phyloP scores from a whole-genome alignment of 1,140 invertebrate genomes.

The Ips nitidus region DNA sequence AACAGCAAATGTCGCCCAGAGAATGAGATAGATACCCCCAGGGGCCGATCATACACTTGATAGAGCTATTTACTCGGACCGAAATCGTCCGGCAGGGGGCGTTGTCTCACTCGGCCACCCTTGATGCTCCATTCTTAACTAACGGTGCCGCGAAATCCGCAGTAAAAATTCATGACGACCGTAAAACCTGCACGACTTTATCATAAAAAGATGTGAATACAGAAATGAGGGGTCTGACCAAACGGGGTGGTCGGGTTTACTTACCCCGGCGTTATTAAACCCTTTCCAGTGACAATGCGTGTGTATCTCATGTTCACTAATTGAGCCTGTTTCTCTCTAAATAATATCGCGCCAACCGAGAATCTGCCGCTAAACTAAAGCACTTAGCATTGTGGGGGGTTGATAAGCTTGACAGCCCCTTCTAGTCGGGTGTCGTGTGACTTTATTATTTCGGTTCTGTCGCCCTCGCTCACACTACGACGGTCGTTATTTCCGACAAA shows the following conservation, averaged over 20 bases:
- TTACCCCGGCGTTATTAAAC: no score
- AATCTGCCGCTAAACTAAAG: background rate
- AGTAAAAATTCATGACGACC: no score
- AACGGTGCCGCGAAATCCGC: no score
- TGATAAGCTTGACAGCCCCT: conserved; percentile 1
- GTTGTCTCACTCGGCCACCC: background rate
- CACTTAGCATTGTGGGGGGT: background rate
- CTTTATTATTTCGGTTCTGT: conserved; percentile 1
- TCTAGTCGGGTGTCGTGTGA: background rate
- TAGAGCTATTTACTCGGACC: conserved; percentile 8
- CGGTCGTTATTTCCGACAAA: background rate
- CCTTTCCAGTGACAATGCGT: background rate
- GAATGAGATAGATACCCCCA: conserved; percentile 4
- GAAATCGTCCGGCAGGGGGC: background rate
- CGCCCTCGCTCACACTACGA: background rate
- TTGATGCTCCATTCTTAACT: no score
- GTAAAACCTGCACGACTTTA: no score
- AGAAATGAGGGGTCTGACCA: no score
- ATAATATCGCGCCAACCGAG: background rate
- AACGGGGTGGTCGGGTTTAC: no score
- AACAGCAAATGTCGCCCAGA: conserved; percentile 14
- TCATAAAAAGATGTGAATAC: no score
- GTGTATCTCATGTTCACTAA: conserved; percentile 5
- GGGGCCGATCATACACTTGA: conserved; percentile 14
- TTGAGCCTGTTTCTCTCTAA: background rate